A percentile compares a stretch with the other conserved stretches of the same genome.
Evolutionary conservation across 2,888 invertebrate genomes (phyloP).

Genomic region (Drosophila neutralis): DNA sequence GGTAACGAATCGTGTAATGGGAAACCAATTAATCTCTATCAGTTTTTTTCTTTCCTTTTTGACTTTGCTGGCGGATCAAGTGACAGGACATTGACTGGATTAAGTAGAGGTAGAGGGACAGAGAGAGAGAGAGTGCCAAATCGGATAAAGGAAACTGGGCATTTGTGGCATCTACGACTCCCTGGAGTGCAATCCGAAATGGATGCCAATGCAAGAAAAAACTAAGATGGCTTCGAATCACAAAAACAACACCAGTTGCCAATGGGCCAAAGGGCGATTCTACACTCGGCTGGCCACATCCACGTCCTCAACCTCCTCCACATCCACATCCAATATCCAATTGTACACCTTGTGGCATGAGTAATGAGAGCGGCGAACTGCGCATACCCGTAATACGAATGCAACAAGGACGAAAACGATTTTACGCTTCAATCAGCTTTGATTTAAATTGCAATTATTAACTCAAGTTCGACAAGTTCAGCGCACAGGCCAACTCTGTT

Average conservation of each 20-base stretch:
- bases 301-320: constrained; percentile 6
- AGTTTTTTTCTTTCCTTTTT: constrained; percentile 36
- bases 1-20: constrained; percentile 53
- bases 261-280: constrained; percentile 20
- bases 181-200: constrained; percentile 82
- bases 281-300: constrained; percentile 3
- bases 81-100: constrained; percentile 80
- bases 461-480: constrained; percentile 48
- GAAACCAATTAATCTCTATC: constrained; percentile 79
- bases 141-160: constrained; percentile 31
- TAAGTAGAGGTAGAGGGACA: constrained; percentile 22
- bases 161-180: constrained; percentile 68
- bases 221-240: constrained; percentile 52
- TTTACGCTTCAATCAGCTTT: constrained; percentile 81
- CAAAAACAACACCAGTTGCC: constrained; percentile 22
- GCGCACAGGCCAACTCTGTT: background rate
- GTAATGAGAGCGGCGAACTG: constrained; percentile 66
- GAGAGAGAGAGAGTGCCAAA: constrained; percentile 14
- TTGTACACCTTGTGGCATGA: constrained; percentile 68
- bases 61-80: constrained; percentile 61
- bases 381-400: constrained; percentile 26
- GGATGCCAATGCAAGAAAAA: constrained; percentile 76
- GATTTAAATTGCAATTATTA: constrained; percentile 81
- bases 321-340: constrained; percentile 49
- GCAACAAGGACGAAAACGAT: constrained; percentile 61